Percentiles rank a stretch among this genome's conserved stretches.
Evolutionary conservation across 2,113 vertebrate genomes (phyloP).

Genomic region (Lamprologus callipterus): DNA sequence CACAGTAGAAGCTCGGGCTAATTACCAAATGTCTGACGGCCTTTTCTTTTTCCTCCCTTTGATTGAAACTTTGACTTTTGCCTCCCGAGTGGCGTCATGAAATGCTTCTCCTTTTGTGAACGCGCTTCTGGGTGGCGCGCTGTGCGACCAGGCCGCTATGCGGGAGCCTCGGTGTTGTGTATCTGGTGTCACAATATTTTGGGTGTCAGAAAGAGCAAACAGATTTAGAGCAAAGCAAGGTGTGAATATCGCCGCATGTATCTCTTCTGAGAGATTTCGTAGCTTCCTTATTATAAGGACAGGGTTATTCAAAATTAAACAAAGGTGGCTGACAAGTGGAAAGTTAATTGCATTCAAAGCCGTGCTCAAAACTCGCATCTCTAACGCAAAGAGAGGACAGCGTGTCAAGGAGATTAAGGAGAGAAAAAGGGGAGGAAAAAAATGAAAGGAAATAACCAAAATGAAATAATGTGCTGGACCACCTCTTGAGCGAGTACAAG

Average conservation of each 20-base stretch:
- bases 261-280: constrained; percentile 14
- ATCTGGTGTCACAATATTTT: constrained; percentile 73
- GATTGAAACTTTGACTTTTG: constrained; percentile 55
- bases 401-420: constrained; percentile 69
- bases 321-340: constrained; percentile 55
- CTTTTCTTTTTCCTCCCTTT: constrained; percentile 50
- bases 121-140: neutral
- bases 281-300: constrained; percentile 8
- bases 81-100: constrained; percentile 10
- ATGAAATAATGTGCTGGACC: constrained; percentile 77
- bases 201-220: constrained; percentile 60
- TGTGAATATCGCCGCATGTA: constrained; percentile 52
- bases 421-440: constrained; percentile 38
- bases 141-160: neutral
- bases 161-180: constrained; percentile 55
- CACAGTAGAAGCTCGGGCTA: constrained; percentile 47
- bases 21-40: constrained; percentile 49
- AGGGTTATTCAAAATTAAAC: constrained; percentile 61
- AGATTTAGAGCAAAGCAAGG: constrained; percentile 64
- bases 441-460: constrained; percentile 74
- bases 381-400: constrained; percentile 59
- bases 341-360: constrained; percentile 66
- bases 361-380: constrained; percentile 38
- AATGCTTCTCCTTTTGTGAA: constrained; percentile 34
- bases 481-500: constrained; percentile 74